A percentile compares a stretch with the other conserved stretches of the same genome.
These are phyloP conservation scores for Zaprionus tsacasi DNA, from an alignment of 1,140 invertebrate species.

Conservation along the genomic window DNA sequence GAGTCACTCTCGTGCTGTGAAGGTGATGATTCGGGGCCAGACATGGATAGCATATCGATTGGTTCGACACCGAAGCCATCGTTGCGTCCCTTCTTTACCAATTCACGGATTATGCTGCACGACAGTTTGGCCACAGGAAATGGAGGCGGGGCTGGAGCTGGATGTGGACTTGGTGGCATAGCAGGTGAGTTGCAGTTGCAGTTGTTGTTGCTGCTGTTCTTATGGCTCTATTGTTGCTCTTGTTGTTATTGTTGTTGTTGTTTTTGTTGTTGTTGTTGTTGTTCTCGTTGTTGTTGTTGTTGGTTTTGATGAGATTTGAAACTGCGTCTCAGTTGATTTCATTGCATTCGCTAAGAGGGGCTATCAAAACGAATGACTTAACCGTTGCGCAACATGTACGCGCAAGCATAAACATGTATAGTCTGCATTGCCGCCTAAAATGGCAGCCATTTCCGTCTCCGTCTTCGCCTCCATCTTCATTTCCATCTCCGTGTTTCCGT, in stretches of 20 bases:
- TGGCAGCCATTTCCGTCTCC: constrained; percentile 17
- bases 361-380: not conserved
- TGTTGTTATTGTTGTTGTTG: constrained; percentile 44
- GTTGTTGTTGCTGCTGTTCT: constrained; percentile 6
- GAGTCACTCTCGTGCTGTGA: constrained; percentile 94
- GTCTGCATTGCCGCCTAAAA: constrained; percentile 4
- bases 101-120: constrained; percentile 90
- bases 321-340: constrained; percentile 12
- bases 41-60: constrained; percentile 97
- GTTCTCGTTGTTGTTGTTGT: constrained; percentile 1
- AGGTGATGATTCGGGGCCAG: constrained; percentile 94
- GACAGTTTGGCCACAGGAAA: constrained; percentile 56
- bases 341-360: constrained; percentile 23
- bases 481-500: constrained; percentile 15
- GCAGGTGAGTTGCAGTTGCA: constrained; percentile 55
- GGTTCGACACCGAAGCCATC: constrained; percentile 98
- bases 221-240: constrained; percentile 14
- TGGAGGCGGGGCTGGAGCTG: constrained; percentile 47
- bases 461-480: not conserved
- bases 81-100: constrained; percentile 96
- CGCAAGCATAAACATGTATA: not conserved
- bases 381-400: constrained; percentile 9
- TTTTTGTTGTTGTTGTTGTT: constrained; percentile 21
- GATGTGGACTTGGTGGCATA: constrained; percentile 21
- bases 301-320: not conserved